Evolutionary conservation across 2,888 invertebrate genomes (phyloP).

Genomic region (Nineta flava): DNA sequence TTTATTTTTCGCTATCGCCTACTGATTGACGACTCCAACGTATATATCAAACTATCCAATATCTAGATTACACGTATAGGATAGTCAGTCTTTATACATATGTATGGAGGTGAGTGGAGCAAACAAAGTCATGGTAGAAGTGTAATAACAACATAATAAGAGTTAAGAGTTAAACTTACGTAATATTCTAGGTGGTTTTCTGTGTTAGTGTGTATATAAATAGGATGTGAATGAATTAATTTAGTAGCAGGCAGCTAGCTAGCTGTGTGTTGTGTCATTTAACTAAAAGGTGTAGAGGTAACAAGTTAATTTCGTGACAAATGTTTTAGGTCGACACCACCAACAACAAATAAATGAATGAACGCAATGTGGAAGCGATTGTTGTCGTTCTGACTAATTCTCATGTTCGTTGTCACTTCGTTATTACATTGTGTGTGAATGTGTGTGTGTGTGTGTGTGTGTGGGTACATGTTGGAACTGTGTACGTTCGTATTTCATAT

Average conservation of each 20-base stretch:
- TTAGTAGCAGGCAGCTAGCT: background rate
- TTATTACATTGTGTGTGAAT: background rate
- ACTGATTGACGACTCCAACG: too few species aligned
- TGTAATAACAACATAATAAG: too few species aligned
- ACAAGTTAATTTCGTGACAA: constrained; percentile 1
- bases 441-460: background rate
- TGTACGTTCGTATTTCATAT: too few species aligned
- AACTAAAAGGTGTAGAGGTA: background rate
- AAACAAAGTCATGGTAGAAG: too few species aligned
- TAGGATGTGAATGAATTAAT: background rate
- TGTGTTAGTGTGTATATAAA: too few species aligned
- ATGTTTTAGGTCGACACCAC: background rate
- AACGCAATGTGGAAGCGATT: background rate
- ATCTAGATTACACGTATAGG: too few species aligned
- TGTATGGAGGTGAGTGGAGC: too few species aligned
- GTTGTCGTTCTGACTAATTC: background rate
- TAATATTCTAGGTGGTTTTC: too few species aligned
- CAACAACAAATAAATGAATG: background rate
- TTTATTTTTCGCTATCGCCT: too few species aligned
- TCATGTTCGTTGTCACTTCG: background rate
- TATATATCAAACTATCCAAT: too few species aligned
- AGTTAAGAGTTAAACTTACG: too few species aligned
- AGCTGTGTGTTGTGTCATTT: background rate
- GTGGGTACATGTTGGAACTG: background rate
- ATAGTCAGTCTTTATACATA: too few species aligned